These are phyloP conservation scores for Periphyllus acericola DNA, from an alignment of 2,888 invertebrate genomes.

Conservation along the genomic window DNA sequence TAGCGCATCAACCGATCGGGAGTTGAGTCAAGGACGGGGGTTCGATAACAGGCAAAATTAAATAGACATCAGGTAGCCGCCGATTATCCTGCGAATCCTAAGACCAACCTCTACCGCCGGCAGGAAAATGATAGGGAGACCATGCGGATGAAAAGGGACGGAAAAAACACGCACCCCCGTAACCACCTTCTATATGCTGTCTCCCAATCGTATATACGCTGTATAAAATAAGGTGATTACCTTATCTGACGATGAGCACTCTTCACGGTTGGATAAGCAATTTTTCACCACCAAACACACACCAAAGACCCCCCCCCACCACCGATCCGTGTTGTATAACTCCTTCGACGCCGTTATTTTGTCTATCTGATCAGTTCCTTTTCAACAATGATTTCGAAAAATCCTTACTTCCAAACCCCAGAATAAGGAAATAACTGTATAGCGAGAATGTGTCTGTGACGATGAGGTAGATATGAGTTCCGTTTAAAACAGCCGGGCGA, in stretches of 20 bases:
- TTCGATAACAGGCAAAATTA: constrained; percentile 42
- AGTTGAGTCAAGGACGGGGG: constrained; percentile 34
- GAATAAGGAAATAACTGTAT: neutral
- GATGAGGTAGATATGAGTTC: neutral
- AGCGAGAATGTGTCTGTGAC: neutral
- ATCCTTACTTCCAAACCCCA: constrained; percentile 3
- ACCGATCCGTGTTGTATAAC: constrained; percentile 18
- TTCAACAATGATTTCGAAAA: constrained; percentile 52
- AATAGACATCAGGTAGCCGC: constrained; percentile 52
- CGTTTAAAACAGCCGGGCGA: neutral
- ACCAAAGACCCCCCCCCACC: neutral
- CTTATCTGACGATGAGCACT: constrained; percentile 62
- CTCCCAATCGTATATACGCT: constrained; percentile 6
- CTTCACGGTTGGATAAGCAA: constrained; percentile 63
- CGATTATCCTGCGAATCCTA: constrained; percentile 17
- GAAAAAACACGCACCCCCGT: constrained; percentile 33
- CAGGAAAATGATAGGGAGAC: neutral
- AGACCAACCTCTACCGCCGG: neutral
- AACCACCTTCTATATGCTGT: neutral
- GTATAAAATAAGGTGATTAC: constrained; percentile 59
- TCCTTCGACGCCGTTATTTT: constrained; percentile 54
- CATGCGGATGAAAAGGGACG: constrained; percentile 7
- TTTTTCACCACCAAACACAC: constrained; percentile 61
- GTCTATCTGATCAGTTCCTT: constrained; percentile 50
- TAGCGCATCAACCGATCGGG: constrained; percentile 11